Percentiles rank a stretch among this genome's conserved stretches.
Conservation (phyloP, 2,797 vertebrate genomes). For the Pogonophryne albipinna region DNA sequence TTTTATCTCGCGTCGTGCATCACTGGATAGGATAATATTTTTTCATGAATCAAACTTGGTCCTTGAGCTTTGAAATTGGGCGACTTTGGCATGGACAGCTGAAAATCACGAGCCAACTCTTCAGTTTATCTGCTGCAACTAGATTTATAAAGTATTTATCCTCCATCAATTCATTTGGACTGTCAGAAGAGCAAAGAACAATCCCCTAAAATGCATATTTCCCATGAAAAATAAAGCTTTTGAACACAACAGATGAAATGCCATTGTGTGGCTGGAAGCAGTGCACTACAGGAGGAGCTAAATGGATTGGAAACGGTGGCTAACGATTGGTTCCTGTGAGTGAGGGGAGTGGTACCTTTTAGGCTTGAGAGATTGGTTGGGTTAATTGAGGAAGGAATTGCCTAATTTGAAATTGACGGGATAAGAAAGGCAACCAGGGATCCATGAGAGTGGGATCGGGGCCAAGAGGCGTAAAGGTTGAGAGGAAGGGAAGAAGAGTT, state of each 20-base stretch:
- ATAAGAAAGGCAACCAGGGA: conserved; percentile 29
- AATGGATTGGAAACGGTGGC: conserved; percentile 27
- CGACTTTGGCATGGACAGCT: not conserved
- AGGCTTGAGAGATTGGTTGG: conserved; percentile 32
- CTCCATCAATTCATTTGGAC: not conserved
- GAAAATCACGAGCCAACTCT: not conserved
- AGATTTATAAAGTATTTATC: not conserved
- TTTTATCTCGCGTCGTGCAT: conserved; percentile 39
- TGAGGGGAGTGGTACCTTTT: conserved; percentile 24
- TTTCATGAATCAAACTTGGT: conserved; percentile 30
- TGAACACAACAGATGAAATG: not conserved
- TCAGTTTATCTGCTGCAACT: not conserved
- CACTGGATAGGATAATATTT: conserved; percentile 7
- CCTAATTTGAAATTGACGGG: conserved; percentile 36
- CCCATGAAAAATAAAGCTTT: not conserved
- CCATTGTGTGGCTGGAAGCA: not conserved
- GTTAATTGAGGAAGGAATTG: conserved; percentile 28
- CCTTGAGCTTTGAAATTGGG: conserved; percentile 12
- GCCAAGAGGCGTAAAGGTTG: conserved; percentile 19
- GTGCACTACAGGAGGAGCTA: conserved; percentile 2
- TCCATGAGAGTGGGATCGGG: conserved; percentile 27
- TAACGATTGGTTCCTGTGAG: conserved; percentile 32
- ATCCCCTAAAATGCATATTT: not conserved
- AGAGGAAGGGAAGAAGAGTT: conserved; percentile 5
- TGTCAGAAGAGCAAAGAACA: conserved; percentile 1